Conservation (phyloP, 2,797 vertebrate species). For the Siniperca obscura region DNA sequence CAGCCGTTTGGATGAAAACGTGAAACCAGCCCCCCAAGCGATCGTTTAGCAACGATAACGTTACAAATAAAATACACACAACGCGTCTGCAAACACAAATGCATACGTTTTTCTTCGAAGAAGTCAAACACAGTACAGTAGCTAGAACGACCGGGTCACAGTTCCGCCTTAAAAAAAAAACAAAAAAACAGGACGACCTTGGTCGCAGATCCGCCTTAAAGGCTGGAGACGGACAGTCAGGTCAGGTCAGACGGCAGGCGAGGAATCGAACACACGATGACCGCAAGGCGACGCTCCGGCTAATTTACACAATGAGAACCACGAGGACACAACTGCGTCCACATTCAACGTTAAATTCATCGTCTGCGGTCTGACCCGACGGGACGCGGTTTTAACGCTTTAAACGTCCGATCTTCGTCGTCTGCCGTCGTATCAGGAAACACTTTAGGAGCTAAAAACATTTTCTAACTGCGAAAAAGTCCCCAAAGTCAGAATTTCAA, state of each 20-base stretch:
- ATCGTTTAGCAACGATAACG: conserved; percentile 8
- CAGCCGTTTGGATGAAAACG: conserved; percentile 31
- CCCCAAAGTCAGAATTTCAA: not conserved
- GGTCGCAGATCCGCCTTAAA: conserved; percentile 9
- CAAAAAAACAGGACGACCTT: not conserved
- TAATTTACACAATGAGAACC: not conserved
- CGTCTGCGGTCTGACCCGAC: not conserved
- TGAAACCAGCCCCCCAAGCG: conserved; percentile 26
- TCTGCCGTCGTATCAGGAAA: not conserved
- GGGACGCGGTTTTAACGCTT: not conserved
- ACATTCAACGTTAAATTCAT: not conserved
- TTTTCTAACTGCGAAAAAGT: not conserved
- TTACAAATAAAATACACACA: conserved; percentile 33
- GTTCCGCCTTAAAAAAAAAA: conserved; percentile 15
- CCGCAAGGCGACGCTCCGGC: too few relatives aligned
- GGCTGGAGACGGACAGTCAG: not conserved
- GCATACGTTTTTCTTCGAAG: conserved; percentile 5
- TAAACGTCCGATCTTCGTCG: not conserved
- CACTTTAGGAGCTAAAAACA: not conserved
- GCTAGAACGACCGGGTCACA: conserved; percentile 35
- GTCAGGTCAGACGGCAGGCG: not conserved
- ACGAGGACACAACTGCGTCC: not conserved
- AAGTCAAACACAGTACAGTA: conserved; percentile 59
- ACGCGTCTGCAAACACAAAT: conserved; percentile 22
- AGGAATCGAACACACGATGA: not conserved